Percentiles rank a stretch among this genome's conserved stretches.
These are phyloP conservation scores for Hirtodrosophila alboralis DNA, from an alignment of 2,888 invertebrate genomes.

Conservation along the genomic window DNA sequence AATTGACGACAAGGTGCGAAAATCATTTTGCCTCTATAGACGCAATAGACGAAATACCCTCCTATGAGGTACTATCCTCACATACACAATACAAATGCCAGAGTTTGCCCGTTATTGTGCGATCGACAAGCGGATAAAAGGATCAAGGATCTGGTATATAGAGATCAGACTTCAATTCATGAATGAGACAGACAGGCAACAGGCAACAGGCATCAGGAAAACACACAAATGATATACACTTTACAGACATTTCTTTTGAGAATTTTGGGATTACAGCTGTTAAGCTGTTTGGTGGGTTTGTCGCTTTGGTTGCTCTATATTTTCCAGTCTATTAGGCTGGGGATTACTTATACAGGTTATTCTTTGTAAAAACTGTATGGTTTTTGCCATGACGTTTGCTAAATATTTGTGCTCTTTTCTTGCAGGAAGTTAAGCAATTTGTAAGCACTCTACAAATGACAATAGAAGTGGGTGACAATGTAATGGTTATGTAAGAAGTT, in stretches of 20 bases:
- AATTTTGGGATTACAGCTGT: slow-evolving; percentile 71
- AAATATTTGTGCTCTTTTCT: slow-evolving; percentile 32
- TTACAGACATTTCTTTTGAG: slow-evolving; percentile 59
- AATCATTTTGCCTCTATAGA: slow-evolving; percentile 53
- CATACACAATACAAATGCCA: slow-evolving; percentile 32
- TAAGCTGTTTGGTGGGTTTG: slow-evolving; percentile 72
- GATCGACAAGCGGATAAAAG: slow-evolving; percentile 70
- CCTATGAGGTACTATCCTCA: no score
- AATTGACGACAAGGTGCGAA: slow-evolving; percentile 69
- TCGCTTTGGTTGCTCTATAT: slow-evolving; percentile 55
- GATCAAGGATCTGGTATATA: slow-evolving; percentile 14
- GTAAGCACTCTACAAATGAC: slow-evolving; percentile 33
- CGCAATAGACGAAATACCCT: slow-evolving; percentile 30
- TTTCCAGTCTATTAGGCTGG: slow-evolving; percentile 46
- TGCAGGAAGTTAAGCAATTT: slow-evolving; percentile 70
- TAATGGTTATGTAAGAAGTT: slow-evolving; percentile 66
- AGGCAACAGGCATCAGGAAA: slow-evolving; percentile 1
- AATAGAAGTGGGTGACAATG: slow-evolving; percentile 34
- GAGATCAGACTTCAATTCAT: slow-evolving; percentile 48
- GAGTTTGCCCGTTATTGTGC: slow-evolving; percentile 70
- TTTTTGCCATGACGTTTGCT: slow-evolving; percentile 51
- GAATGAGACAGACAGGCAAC: slow-evolving; percentile 46
- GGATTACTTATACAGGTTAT: slow-evolving; percentile 58
- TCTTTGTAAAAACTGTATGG: slow-evolving; percentile 25
- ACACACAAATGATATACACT: slow-evolving; percentile 52